Conservation (phyloP, 1,140 invertebrate species). For the Leptinotarsa undecemlineata region DNA sequence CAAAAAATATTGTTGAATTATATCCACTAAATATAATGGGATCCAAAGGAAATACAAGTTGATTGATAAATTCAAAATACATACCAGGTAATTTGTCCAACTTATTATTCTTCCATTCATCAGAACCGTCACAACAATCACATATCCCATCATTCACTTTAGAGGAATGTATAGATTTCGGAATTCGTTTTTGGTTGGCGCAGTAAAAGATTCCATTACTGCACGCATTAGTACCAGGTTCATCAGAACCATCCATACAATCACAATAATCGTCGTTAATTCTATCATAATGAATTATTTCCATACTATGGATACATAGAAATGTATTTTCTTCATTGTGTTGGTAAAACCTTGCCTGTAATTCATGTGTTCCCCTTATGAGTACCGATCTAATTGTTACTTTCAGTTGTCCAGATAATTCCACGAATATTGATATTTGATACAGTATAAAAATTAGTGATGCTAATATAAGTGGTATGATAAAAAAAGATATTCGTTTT, state of each 20-base stretch:
- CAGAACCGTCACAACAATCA: conserved; percentile 86
- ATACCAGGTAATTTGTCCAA: conserved; percentile 53
- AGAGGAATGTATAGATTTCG: conserved; percentile 58
- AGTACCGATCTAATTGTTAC: neutral
- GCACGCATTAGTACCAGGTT: conserved; percentile 90
- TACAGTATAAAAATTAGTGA: conserved; percentile 46
- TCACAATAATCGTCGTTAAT: conserved; percentile 96
- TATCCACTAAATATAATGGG: conserved; percentile 8
- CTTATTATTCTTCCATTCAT: conserved; percentile 58
- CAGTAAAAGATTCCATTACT: conserved; percentile 56
- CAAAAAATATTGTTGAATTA: neutral
- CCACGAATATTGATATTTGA: conserved; percentile 42
- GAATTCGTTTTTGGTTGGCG: conserved; percentile 44
- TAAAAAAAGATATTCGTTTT: conserved; percentile 31
- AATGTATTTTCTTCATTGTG: conserved; percentile 55
- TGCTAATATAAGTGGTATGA: conserved; percentile 33
- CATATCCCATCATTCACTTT: conserved; percentile 93
- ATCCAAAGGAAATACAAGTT: conserved; percentile 26
- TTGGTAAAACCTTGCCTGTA: conserved; percentile 52
- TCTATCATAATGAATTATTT: conserved; percentile 62
- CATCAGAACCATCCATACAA: conserved; percentile 86
- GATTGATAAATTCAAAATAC: neutral
- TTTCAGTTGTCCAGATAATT: conserved; percentile 9
- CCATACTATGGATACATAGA: conserved; percentile 54
- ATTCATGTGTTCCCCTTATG: conserved; percentile 46